Conservation (phyloP, 2,113 vertebrate genomes). For the Beaufortia kweichowensis region DNA sequence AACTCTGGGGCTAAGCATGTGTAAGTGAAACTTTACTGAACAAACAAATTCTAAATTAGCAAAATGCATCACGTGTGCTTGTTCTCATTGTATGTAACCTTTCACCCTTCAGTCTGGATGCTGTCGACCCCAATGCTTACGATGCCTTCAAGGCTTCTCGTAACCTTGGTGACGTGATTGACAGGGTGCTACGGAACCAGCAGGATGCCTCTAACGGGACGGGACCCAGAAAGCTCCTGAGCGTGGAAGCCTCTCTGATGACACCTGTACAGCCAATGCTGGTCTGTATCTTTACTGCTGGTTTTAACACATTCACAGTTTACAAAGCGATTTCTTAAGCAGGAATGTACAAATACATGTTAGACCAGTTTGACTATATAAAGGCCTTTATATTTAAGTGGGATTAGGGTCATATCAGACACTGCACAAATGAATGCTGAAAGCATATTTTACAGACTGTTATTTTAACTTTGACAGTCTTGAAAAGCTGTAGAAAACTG, state of each 20-base stretch:
- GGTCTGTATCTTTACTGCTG: slow-evolving; percentile 67
- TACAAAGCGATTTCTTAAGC: not conserved
- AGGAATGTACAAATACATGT: not conserved
- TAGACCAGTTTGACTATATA: no score
- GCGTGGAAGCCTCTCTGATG: slow-evolving; percentile 89
- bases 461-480: no score
- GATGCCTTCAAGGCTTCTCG: slow-evolving; percentile 97
- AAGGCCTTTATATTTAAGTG: no score
- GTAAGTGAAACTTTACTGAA: slow-evolving; percentile 74
- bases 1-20: slow-evolving; percentile 96
- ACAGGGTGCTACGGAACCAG: slow-evolving; percentile 88
- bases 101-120: slow-evolving; percentile 80
- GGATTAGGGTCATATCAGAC: not conserved
- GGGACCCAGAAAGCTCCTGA: slow-evolving; percentile 80
- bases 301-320: not conserved
- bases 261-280: slow-evolving; percentile 98
- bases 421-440: no score
- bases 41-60: not conserved
- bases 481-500: no score
- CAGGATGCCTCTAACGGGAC: slow-evolving; percentile 81
- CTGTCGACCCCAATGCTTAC: slow-evolving; percentile 93
- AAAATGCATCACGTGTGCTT: not conserved
- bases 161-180: slow-evolving; percentile 91
- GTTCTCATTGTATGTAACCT: not conserved
- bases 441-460: no score